Evolutionary conservation across 1,140 invertebrate species (phyloP), one percentile per base, ranked within the genome.

Genomic region (Drosophila obscura): DNA sequence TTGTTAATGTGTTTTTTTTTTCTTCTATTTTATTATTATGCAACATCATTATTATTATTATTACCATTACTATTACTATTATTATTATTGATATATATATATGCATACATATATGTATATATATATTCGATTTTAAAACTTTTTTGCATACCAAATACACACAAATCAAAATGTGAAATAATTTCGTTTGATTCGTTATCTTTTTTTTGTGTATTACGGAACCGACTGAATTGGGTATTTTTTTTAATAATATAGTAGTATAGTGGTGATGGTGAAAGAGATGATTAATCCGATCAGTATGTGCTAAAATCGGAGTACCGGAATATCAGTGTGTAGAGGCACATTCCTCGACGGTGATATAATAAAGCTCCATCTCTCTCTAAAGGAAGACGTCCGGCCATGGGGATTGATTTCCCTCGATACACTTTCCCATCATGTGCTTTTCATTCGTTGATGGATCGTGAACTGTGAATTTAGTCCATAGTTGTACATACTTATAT

Each of bases 121-220:
- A 60, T 63, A 63, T 77, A 61, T 67, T 59, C 71, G 61, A 66
- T 76, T 83, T 84, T 84, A 66, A 61, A 68, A 68, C 26, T 81
- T 87, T 87, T 85, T 85, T 81, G 82, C 62, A 69, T 85, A 85
- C 82, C 82, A 85, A 85, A 85, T 87, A 85, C 69, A 85, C 73
- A 76, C 69, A 85, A 74, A 74, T 53, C 80, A 75, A 80, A 76
- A 74, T 87, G 83, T 87, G 83, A 87, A 66, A 22, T 41, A 68
- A 73, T 87, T 88, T 61, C 63, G 69, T 82, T 73, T 57, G 44
- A 22, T 48, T 2, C 1, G 46, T 50, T 39, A 26, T 43, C 55
- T 68, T 19, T 19, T 19, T 16, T 8, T 28, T 48, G 59, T 67
- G 35, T 31, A 15, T 35, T 31, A 11, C 35, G 35, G 11, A 39